Conservation (phyloP, 2,113 vertebrate species). For the Burhinus bistriatus region DNA sequence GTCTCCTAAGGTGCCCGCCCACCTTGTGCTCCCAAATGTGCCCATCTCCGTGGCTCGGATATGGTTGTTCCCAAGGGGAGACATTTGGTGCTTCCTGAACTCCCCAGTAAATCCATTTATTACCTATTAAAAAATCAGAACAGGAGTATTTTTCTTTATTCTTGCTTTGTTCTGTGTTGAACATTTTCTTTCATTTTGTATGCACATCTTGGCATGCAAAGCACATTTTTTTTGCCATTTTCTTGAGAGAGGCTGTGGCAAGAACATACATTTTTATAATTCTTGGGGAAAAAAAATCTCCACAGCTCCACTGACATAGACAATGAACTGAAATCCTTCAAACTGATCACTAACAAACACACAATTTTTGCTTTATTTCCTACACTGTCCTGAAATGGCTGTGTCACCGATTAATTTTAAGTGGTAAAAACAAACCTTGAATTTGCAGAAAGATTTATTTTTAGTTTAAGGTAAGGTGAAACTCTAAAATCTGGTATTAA, state of each 20-base stretch:
- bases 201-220: background rate
- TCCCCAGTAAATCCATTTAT: background rate
- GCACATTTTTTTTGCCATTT: background rate
- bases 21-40: no score
- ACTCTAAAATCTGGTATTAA: background rate
- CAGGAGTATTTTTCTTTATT: background rate
- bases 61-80: background rate
- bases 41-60: rapidly evolving
- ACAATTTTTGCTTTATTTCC: background rate
- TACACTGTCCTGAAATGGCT: background rate
- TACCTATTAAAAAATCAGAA: background rate
- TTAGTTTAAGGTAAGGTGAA: background rate
- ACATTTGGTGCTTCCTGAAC: background rate
- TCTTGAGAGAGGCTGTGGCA: background rate
- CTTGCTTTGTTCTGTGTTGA: background rate
- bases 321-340: background rate
- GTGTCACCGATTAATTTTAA: background rate
- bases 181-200: background rate
- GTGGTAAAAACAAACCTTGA: background rate
- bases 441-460: background rate
- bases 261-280: background rate
- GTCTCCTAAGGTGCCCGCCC: background rate
- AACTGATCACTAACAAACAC: background rate
- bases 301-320: background rate
- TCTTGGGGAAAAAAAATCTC: background rate